A percentile compares a stretch with the other conserved stretches of the same genome.
Evolutionary conservation across 2,797 vertebrate genomes (phyloP).

Genomic region (Acanthiza pusilla): DNA sequence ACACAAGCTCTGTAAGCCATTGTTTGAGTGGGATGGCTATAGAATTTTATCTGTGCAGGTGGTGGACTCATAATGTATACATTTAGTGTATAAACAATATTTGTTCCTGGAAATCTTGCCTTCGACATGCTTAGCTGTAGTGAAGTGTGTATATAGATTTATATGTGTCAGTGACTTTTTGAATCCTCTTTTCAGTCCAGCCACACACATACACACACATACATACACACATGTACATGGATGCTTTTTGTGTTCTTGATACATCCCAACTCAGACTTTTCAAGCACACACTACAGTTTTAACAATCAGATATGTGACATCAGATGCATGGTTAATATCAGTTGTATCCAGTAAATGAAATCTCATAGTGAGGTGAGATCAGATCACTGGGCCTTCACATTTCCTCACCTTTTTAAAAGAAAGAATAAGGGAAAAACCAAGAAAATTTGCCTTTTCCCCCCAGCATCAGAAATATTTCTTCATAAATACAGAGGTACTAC

Average conservation of each 20-base stretch:
- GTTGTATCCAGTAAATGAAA: not conserved
- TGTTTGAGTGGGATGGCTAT: not conserved
- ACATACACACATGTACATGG: not conserved
- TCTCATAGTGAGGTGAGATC: not conserved
- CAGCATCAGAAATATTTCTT: not conserved
- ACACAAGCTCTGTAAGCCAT: not conserved
- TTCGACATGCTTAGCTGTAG: not conserved
- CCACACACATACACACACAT: not conserved
- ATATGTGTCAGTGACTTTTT: not conserved
- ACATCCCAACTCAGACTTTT: not conserved
- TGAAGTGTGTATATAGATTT: not conserved
- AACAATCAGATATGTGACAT: not conserved
- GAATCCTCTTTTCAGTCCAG: not conserved
- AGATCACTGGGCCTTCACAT: not conserved
- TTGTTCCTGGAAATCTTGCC: not conserved
- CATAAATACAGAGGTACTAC: not conserved
- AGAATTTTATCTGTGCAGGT: not conserved
- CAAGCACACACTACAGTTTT: not conserved
- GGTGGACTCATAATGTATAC: not conserved
- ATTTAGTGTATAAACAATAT: not conserved
- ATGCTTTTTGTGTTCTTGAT: not conserved
- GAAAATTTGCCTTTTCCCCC: not conserved
- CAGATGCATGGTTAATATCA: not conserved
- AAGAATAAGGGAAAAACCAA: fast-evolving
- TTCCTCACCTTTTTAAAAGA: not conserved